These are phyloP conservation scores for Ophioninae sp. DNA, from an alignment of 2,888 invertebrate genomes.

Conservation along the genomic window DNA sequence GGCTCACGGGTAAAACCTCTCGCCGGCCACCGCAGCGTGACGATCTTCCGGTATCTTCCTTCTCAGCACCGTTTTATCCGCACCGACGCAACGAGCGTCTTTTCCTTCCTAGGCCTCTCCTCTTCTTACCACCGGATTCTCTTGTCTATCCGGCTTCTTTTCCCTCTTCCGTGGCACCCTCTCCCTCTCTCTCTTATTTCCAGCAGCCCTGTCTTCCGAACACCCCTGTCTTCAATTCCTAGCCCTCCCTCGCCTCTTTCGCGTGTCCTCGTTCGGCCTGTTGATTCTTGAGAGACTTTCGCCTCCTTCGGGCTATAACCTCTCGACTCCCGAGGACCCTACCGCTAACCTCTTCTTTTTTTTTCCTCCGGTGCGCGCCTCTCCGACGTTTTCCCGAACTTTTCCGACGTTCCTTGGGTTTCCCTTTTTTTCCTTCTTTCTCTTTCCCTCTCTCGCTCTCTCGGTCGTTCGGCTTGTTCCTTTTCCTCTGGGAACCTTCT, in stretches of 20 bases:
- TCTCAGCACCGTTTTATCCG: constrained; percentile 19
- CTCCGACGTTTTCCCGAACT: constrained; percentile 21
- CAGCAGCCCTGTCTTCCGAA: constrained; percentile 10
- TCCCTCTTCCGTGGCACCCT: constrained; percentile 29
- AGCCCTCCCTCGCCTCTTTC: constrained; percentile 3
- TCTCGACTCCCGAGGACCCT: constrained; percentile 56
- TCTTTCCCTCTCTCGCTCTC: neutral
- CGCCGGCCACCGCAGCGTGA: constrained; percentile 78
- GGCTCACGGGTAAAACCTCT: constrained; percentile 62
- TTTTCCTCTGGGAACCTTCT: constrained; percentile 13
- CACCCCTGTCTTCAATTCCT: neutral
- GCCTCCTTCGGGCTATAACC: constrained; percentile 38
- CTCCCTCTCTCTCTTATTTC: constrained; percentile 22
- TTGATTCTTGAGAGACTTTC: constrained; percentile 60
- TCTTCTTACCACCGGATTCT: constrained; percentile 46
- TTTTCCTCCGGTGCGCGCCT: constrained; percentile 19
- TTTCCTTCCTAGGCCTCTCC: constrained; percentile 16
- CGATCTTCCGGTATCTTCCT: constrained; percentile 44
- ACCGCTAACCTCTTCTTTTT: constrained; percentile 53
- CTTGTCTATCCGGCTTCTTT: constrained; percentile 55
- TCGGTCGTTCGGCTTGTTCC: too few species aligned
- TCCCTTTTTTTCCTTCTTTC: constrained; percentile 51
- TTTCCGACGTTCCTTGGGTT: constrained; percentile 52
- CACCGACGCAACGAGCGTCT: neutral
- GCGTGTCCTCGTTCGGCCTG: constrained; percentile 52